Base-by-base conservation (phyloP, 2,113 vertebrate genomes). In the rat (Rattus norvegicus) region DNA sequence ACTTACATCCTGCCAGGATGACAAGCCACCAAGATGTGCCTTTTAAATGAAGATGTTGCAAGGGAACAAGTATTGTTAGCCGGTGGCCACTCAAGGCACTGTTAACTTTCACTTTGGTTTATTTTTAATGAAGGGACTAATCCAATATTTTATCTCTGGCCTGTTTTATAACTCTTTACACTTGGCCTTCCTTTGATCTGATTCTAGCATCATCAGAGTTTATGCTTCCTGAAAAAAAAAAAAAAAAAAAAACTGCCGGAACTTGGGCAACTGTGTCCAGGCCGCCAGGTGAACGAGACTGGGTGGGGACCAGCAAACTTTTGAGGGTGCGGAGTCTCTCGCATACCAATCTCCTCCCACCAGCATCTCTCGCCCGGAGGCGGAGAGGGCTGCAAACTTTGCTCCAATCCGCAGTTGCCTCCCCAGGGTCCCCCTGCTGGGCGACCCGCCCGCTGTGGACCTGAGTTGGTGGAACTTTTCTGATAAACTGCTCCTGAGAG, bases 351-450 rank as follows among this genome's bases (percentile, higher is more conserved):
- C 96, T 67, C 92, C 97, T 96, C 96, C 97, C 94, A 96, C 88
- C 22, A 4, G 12, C 87, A 1, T 47, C 90, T 52, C 80, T 2
- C 0, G 79, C 88, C 1, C 14, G 83, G 96, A 95, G 97, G 95
- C 93, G 97, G 95, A 89, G 95, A 97, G 91, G 73, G 73, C 94
- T 83, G 92, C 92, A 80, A 97, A 98, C 98, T 98, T 98, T 81
- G 88, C 90, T 95, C 98, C 98, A 98, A 98, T 98, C 97, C 83
- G 97, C 89, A 33, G 91, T 33, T 75, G 91, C 79, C 91, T 97
- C 56, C 86, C 91, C 67, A 52, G 70, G 91, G 96, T 96, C 94
- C 90, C 97, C 95, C 97, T 89, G 85, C 97, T 59, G 95, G 96
- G 91, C 70, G 85, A 96, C 97, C 76, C 61, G 90, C 97, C 90